Evolutionary conservation across 1,140 invertebrate species (phyloP).

Genomic region (Lerema accius): DNA sequence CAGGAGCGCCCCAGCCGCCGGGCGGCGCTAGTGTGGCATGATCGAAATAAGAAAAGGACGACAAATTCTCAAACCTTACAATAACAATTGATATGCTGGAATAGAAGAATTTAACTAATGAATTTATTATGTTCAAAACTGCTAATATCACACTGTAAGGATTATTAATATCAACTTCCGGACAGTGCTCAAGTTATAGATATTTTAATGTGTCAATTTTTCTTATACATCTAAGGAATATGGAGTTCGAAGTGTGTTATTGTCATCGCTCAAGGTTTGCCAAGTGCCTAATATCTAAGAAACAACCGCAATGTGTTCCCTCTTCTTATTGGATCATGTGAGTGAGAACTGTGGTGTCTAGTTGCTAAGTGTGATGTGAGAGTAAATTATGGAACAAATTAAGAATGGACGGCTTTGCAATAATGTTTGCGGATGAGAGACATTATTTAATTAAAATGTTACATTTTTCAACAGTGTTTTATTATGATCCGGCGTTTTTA

Average conservation of each 20-base stretch:
- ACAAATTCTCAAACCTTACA: slow-evolving; percentile 12
- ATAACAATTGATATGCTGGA: background rate
- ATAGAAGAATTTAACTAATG: background rate
- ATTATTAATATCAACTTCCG: slow-evolving; percentile 18
- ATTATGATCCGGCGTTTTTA: slow-evolving; percentile 18
- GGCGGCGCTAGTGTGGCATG: slow-evolving; percentile 43
- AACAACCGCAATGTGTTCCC: slow-evolving; percentile 28
- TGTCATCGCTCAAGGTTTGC: background rate
- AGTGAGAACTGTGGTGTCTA: slow-evolving; percentile 71
- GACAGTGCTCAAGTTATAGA: slow-evolving; percentile 12
- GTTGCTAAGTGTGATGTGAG: slow-evolving; percentile 70
- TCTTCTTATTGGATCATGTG: slow-evolving; percentile 68
- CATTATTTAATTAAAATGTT: slow-evolving; percentile 80
- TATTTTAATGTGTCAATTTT: background rate
- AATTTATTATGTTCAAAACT: slow-evolving; percentile 10
- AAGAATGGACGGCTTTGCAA: slow-evolving; percentile 71
- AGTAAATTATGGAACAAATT: slow-evolving; percentile 80
- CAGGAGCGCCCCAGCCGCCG: slow-evolving; percentile 36
- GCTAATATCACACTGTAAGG: background rate
- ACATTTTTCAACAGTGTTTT: slow-evolving; percentile 58
- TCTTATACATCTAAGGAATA: background rate
- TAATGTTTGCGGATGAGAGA: slow-evolving; percentile 67
- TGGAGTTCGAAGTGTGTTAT: slow-evolving; percentile 8
- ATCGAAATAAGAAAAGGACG: slow-evolving; percentile 65
- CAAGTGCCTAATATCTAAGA: slow-evolving; percentile 5